Evolutionary conservation across 2,797 vertebrate species (phyloP), one percentile per base, ranked within the genome.

Genomic region (Pseudochaenichthys georgianus): DNA sequence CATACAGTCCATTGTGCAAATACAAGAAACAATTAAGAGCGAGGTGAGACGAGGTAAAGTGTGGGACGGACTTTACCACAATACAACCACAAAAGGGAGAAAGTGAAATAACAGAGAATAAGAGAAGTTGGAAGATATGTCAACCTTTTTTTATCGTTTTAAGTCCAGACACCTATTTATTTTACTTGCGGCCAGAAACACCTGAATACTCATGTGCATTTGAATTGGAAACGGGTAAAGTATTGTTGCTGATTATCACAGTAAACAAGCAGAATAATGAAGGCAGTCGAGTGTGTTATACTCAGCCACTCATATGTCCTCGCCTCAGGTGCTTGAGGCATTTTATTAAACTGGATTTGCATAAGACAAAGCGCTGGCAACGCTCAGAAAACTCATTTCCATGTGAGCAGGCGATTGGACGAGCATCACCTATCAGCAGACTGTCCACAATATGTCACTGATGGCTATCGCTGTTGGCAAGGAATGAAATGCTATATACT

Each of bases 141-240:
- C n/a, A n/a, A n/a, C n/a, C n/a, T 5, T 9, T 9, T 38, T 4
- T 13, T 21, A 46, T n/a, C 7, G 46, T 38, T 21, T 3, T 11
- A 67, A 68, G 21, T 1, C 7, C 50, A 65, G 19, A 16, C 23
- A 53, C 15, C n/a, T 43, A 12, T 5, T 19, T 46, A 13, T 6
- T 28, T 4, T 9, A 13, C 10, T 23, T 9, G 63, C 57, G 45
- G 43, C 13, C 12, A 50, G 34, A 51, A 77, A 64, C 69, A 72
- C 55, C 63, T 58, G 73, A 77, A 66, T 23, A 57, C 64, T 75
- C 51, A 73, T 19, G 52, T 13, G 45, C 15, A 84, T 86, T 80
- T 83, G 71, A 77, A 83, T 86, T 13, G 52, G 5, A 73, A 72
- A 69, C 43, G 61, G 72, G 23, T 16, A 57, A 47, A 50, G 58